Evolutionary conservation across 2,797 vertebrate species (phyloP).

Genomic region (Artibeus jamaicensis): DNA sequence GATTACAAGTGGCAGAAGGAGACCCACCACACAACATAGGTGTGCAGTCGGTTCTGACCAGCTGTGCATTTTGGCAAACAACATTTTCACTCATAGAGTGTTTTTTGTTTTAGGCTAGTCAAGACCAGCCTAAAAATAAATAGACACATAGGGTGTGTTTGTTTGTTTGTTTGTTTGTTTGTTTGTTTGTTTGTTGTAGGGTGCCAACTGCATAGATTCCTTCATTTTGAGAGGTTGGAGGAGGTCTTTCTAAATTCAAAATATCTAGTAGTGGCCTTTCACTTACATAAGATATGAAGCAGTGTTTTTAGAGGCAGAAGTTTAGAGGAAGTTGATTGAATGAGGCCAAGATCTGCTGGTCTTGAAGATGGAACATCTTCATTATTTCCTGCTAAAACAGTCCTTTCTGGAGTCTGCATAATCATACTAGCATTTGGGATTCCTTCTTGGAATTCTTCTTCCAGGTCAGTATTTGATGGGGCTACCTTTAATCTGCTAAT

Average conservation of each 20-base stretch:
- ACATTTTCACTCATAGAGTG: not conserved
- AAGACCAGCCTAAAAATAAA: too few relatives aligned
- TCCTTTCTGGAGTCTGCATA: slow-evolving; percentile 97
- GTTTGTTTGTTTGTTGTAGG: not conserved
- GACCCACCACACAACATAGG: not conserved
- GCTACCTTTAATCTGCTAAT: slow-evolving; percentile 97
- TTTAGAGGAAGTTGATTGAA: slow-evolving; percentile 92
- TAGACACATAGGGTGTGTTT: not conserved
- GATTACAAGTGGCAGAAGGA: not conserved
- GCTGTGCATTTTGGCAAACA: not conserved
- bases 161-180: not conserved
- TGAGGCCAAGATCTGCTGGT: slow-evolving; percentile 94
- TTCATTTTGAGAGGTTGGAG: slow-evolving; percentile 87
- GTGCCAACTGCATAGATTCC: slow-evolving; percentile 76
- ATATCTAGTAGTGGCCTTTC: slow-evolving; percentile 94
- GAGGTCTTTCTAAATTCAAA: slow-evolving; percentile 90
- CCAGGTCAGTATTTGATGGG: slow-evolving; percentile 84
- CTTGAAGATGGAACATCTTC: slow-evolving; percentile 89
- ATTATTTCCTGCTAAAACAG: slow-evolving; percentile 91
- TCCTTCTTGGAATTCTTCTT: slow-evolving; percentile 79
- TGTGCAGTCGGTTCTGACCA: not conserved
- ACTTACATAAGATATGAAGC: slow-evolving; percentile 94
- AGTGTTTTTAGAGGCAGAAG: slow-evolving; percentile 94
- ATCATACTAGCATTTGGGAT: slow-evolving; percentile 84
- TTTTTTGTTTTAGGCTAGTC: not conserved